A percentile compares a stretch with the other conserved stretches of the same genome.
Evolutionary conservation across 2,888 invertebrate genomes (phyloP).

Genomic region (Barypeithes pellucidus): DNA sequence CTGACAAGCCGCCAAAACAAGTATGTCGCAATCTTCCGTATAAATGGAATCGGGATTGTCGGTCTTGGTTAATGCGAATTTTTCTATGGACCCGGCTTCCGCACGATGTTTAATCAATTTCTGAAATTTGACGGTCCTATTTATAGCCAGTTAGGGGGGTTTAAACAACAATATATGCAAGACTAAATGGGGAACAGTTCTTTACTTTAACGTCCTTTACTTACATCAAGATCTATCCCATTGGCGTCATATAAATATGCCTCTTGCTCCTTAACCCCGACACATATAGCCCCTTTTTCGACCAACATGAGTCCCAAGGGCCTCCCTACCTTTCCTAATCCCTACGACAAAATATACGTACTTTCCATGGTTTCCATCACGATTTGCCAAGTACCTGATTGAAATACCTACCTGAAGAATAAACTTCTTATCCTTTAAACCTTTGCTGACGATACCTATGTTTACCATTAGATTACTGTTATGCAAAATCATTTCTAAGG

Average conservation of each 20-base stretch:
- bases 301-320: constrained; percentile 60
- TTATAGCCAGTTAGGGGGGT: not conserved
- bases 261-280: constrained; percentile 66
- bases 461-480: constrained; percentile 60
- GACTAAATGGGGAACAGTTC: no score
- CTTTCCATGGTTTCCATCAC: no score
- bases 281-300: constrained; percentile 64
- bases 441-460: constrained; percentile 57
- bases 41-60: constrained; percentile 59
- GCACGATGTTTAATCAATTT: constrained; percentile 60
- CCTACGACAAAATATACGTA: constrained; percentile 59
- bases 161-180: no score
- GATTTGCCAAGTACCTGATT: no score
- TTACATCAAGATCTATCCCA: constrained; percentile 62
- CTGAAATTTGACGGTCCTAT: constrained; percentile 54
- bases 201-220: not conserved
- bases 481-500: constrained; percentile 62
- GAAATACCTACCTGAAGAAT: constrained; percentile 65
- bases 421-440: constrained; percentile 65
- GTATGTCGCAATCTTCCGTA: constrained; percentile 64
- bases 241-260: constrained; percentile 62
- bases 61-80: constrained; percentile 60
- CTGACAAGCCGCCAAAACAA: constrained; percentile 65
- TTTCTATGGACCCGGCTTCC: constrained; percentile 59
- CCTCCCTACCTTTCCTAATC: constrained; percentile 65